These are phyloP conservation scores for Meliscaeva auricollis DNA, from an alignment of 2,888 invertebrate species.

Conservation along the genomic window DNA sequence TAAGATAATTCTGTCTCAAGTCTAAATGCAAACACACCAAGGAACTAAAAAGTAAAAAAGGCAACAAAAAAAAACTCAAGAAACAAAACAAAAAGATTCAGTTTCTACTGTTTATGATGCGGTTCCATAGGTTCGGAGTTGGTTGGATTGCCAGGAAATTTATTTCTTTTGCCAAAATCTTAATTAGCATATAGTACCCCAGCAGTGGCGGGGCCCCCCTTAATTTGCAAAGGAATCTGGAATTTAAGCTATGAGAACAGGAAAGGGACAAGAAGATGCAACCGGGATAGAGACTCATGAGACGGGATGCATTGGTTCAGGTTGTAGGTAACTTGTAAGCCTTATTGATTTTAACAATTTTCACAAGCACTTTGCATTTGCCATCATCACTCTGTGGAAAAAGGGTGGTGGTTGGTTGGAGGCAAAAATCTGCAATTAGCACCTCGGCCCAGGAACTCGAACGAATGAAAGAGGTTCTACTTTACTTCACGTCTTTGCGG, in stretches of 20 bases:
- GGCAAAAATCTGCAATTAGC: constrained; percentile 73
- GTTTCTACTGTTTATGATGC: constrained; percentile 3
- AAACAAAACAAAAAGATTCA: constrained; percentile 52
- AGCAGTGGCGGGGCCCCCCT: constrained; percentile 34
- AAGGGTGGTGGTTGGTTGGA: constrained; percentile 38
- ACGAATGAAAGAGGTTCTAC: constrained; percentile 23
- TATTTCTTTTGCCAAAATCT: constrained; percentile 74
- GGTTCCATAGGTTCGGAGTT: not conserved
- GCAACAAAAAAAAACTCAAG: constrained; percentile 18
- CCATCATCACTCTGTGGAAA: constrained; percentile 48
- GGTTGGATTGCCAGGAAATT: constrained; percentile 47
- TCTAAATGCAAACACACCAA: constrained; percentile 38
- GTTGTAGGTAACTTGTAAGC: constrained; percentile 51
- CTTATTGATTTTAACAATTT: constrained; percentile 75
- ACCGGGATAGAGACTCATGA: not conserved
- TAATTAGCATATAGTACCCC: constrained; percentile 68
- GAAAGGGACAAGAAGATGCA: not conserved
- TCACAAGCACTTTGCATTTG: constrained; percentile 72
- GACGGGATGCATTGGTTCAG: constrained; percentile 38
- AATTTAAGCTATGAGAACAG: constrained; percentile 33
- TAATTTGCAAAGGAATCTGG: constrained; percentile 50
- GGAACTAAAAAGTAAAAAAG: not conserved
- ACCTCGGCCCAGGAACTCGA: constrained; percentile 47
- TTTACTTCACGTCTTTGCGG: constrained; percentile 31
- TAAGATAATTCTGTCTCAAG: not conserved